Evolutionary conservation across 2,888 invertebrate genomes (phyloP).

Genomic region (Phortica magna): DNA sequence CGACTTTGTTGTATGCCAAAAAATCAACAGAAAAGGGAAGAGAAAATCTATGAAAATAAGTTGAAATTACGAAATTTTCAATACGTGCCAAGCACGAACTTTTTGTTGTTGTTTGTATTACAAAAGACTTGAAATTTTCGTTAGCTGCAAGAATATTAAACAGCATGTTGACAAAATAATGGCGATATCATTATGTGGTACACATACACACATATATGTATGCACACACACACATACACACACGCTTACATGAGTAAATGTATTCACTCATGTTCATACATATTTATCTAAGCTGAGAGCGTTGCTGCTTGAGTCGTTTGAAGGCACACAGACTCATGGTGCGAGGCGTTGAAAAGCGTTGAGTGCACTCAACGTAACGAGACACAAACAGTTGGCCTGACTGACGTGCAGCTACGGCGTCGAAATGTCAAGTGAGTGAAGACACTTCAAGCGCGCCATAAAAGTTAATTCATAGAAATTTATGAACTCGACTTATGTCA

Average conservation of each 20-base stretch:
- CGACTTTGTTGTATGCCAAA: too few relatives aligned
- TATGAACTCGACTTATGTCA: not conserved
- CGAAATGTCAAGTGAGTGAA: not conserved
- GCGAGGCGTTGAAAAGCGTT: not conserved
- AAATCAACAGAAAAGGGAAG: too few relatives aligned
- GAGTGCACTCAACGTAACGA: not conserved
- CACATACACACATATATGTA: slow-evolving; percentile 1
- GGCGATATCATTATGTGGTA: slow-evolving; percentile 16
- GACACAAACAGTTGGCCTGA: not conserved
- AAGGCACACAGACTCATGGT: not conserved
- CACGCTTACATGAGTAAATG: slow-evolving; percentile 22
- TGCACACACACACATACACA: slow-evolving; percentile 28
- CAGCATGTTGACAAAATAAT: not conserved
- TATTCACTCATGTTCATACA: not conserved
- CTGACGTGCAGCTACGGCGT: not conserved
- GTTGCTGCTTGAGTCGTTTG: too few relatives aligned
- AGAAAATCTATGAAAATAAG: not conserved
- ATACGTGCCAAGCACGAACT: slow-evolving; percentile 10
- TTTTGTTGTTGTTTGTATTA: not conserved
- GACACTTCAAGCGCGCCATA: not conserved
- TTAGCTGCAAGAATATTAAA: not conserved
- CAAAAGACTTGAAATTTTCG: not conserved
- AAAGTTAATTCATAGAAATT: slow-evolving; percentile 10
- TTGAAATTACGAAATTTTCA: not conserved
- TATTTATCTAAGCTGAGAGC: too few relatives aligned